Evolutionary conservation across 2,888 invertebrate species (phyloP), one percentile per base, ranked within the genome.

Genomic region (Elegia similella): DNA sequence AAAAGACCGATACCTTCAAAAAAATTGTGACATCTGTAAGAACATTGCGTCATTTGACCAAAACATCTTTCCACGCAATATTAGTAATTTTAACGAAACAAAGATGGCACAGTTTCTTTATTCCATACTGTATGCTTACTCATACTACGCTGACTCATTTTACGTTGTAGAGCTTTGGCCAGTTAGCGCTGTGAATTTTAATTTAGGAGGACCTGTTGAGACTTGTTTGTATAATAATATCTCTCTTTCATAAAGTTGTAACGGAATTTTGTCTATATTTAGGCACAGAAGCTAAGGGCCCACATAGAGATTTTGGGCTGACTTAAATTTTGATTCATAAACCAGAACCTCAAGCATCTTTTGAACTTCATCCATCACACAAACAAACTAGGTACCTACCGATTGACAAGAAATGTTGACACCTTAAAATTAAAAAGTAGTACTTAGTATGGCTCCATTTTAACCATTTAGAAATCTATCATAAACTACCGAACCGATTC

Each of bases 151-250:
- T 50, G 50, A 50, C 34, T 50, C 50, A 50, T 30, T 3, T 3
- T 48, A 29, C 16, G 15, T 3, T 34, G 34, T 34, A 6, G 46
- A 46, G 16, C 50, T 50, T 30, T 38, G 34, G 16, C 34, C 6
- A 50, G 30, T 38, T 38, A 15, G 43, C 46, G 23, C 17, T 17
- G 12, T 38, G 50, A 50, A 50, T 50, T 34, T 50, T 50, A 50
- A 50, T 50, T 16, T 12, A 50, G 32, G 16, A 50, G 32, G 16
- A 50, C 50, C 15, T 50, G 50, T 50, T 50, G 38, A 50, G 50
- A 50, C 50, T 10, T 38, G 50, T 50, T 50, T 34, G 17, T 10
- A n/a, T 12, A 34, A 6, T 12, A 50, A 38, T 10, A 38, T 38
- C 6, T n/a, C 3, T 38, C 12, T 38, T 12, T 34, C 1, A 7